Evolutionary conservation across 2,113 vertebrate species (phyloP), one percentile per base, ranked within the genome.

Genomic region (Serilophus lunatus): DNA sequence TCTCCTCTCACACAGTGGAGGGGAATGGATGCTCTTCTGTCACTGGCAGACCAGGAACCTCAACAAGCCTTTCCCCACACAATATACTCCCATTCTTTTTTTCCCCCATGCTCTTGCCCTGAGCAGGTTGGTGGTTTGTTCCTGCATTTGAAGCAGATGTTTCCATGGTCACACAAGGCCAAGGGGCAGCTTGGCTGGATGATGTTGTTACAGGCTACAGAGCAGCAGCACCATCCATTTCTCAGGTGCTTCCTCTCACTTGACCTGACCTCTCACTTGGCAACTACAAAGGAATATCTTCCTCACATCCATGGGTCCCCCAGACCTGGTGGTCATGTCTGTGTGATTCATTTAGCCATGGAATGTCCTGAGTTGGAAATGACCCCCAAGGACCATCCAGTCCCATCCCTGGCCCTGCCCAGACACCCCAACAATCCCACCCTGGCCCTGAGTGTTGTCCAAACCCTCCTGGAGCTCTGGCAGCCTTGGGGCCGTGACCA

Each of bases 301-400:
- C 61, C n/a, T 71, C 49, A 7, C 4, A 7, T 38, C 12, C 14
- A 18, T 5, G 2, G n/a, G n/a, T 69, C 22, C 54, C 45, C 13
- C 15, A 31, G 18, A 54, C n/a, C 44, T 57, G 17, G 20, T 76
- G 71, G 25, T 22, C 53, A 12, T 31, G 36, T n/a, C 23, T 70
- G 38, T 61, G 59, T 66, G 38, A 82, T 75, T 75, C 45, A 53
- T 19, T 36, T 33, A 75, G 60, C 59, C 36, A 6, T n/a, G 19
- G 61, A 60, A 68, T 40, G 35, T 13, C 63, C n/a, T 47, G 38
- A 54, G n/a, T 13, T 69, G n/a, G 40, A 40, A 61, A 29, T 4
- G 10, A 35, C n/a, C 18, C 69, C 2, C 17, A 47, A 33, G 47
- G 25, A 40, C 10, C n/a, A 45, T 7, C 3, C 0, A 3, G 20